A percentile compares a stretch with the other conserved stretches of the same genome.
Evolutionary conservation across 1,140 invertebrate species (phyloP).

Genomic region (Nixonia krombeini): DNA sequence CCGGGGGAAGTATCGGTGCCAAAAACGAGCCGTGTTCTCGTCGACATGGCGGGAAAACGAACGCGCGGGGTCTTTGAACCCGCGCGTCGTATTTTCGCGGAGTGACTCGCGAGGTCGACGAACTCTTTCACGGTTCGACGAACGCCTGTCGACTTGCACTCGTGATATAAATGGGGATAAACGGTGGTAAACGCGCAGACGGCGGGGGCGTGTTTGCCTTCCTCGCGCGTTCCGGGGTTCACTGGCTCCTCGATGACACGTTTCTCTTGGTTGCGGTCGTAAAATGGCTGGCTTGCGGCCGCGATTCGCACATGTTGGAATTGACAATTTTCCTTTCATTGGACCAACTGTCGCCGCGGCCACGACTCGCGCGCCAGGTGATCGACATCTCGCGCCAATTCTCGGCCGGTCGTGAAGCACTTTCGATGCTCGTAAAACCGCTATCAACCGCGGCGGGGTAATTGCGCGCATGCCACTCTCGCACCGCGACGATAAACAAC

Average conservation of each 20-base stretch:
- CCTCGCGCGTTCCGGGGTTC: conserved; percentile 19
- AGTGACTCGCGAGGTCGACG: conserved; percentile 37
- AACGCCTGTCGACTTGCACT: conserved; percentile 17
- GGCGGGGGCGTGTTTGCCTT: conserved; percentile 30
- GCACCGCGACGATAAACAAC: no score
- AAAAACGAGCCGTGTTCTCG: conserved; percentile 6
- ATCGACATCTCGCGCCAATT: no score
- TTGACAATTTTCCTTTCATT: no score
- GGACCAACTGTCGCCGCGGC: no score
- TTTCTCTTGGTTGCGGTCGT: conserved; percentile 15
- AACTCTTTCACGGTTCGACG: conserved; percentile 30
- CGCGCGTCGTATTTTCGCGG: conserved; percentile 19
- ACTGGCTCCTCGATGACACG: conserved; percentile 31
- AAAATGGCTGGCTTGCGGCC: not conserved
- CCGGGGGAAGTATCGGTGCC: not conserved
- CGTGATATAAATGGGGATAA: conserved; percentile 29
- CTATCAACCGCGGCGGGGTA: no score
- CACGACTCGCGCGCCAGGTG: no score
- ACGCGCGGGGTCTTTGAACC: conserved; percentile 26
- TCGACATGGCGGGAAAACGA: conserved; percentile 14
- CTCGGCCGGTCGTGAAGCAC: no score
- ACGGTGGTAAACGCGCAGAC: conserved; percentile 31
- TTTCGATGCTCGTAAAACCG: no score
- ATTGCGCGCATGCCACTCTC: no score
- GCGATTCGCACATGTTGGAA: no score